Evolutionary conservation across 2,888 invertebrate species (phyloP), one percentile per base, ranked within the genome.

Genomic region (Eupelmus urozonus): DNA sequence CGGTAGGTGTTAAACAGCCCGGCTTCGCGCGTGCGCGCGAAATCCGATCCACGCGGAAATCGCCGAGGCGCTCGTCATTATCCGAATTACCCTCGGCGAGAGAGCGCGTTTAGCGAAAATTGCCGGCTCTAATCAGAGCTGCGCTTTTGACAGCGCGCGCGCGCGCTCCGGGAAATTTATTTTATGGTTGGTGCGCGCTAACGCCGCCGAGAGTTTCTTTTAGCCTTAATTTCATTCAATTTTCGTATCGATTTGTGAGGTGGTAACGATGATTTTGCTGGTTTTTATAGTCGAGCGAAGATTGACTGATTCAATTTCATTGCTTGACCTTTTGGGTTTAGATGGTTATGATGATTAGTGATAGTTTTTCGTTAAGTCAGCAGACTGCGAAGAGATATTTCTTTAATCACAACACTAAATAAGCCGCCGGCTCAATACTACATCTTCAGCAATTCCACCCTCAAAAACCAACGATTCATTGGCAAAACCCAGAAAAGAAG

Each of bases 31-130:
- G 49, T 16, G 16, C 49, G 7, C 49, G 49, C n/a, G 49, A 49
- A 49, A 49, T 49, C 16, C 16, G 49, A 49, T 49, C 11, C 40
- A 7, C 49, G 49, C 49, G 7, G 16, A 49, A 49, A 49, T 49
- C 49, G 16, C 16, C 16, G 11, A 16, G 13, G 13, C 49, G 49
- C 49, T 49, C 49, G 49, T n/a, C 49, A 49, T 49, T 49, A 49
- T 34, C 34, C 34, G 34, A 34, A 34, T 34, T 34, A 34, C 9
- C 34, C 60, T 13, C 69, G 16, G 16, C 34, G 49, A 34, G 49
- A 34, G 18, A 16, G 62, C 60, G 40, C 70, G 71, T 71, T 71
- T 71, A 71, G 60, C 29, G 71, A 34, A 71, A 71, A 71, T 62
- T 71, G 70, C 20, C 51, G 51, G 51, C 65, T 25, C 45, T 49